Evolutionary conservation across 2,888 invertebrate species (phyloP).

Genomic region (Galerucella pusilla): DNA sequence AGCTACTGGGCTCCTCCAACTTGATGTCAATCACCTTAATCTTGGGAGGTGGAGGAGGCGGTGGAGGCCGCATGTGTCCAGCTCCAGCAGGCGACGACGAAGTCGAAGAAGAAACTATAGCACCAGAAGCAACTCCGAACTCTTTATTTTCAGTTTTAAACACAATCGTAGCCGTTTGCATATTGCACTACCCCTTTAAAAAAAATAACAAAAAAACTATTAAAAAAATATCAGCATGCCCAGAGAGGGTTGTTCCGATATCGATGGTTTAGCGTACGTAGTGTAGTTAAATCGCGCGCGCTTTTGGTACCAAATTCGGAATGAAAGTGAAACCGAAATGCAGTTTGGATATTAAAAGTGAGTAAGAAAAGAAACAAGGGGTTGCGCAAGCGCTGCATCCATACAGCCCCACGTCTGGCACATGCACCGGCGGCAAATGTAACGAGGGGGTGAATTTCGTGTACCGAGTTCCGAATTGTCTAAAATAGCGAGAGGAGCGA

Average conservation of each 20-base stretch:
- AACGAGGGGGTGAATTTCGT: slow-evolving; percentile 55
- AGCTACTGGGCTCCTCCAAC: slow-evolving; percentile 86
- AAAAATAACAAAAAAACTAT: slow-evolving; percentile 64
- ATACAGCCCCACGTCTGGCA: slow-evolving; percentile 66
- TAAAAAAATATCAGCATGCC: slow-evolving; percentile 60
- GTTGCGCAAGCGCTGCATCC: slow-evolving; percentile 69
- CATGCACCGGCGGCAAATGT: slow-evolving; percentile 67
- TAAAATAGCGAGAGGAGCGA: slow-evolving; percentile 44
- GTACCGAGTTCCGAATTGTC: slow-evolving; percentile 62
- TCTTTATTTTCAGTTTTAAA: slow-evolving; percentile 62
- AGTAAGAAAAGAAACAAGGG: no score
- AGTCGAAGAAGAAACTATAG: slow-evolving; percentile 61
- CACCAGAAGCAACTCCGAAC: slow-evolving; percentile 59
- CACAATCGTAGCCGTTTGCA: slow-evolving; percentile 70
- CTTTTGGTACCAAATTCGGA: slow-evolving; percentile 51
- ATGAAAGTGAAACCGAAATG: slow-evolving; percentile 66
- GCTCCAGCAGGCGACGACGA: slow-evolving; percentile 63
- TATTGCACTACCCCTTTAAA: slow-evolving; percentile 61
- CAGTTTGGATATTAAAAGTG: slow-evolving; percentile 55
- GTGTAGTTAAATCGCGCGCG: slow-evolving; percentile 33
- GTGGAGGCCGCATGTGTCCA: slow-evolving; percentile 67
- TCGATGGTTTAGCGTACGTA: background rate
- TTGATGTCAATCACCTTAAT: slow-evolving; percentile 60
- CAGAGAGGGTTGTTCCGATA: background rate
- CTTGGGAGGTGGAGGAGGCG: slow-evolving; percentile 65